Evolutionary conservation across 2,888 invertebrate species (phyloP).

Genomic region (Patella pellucida): DNA sequence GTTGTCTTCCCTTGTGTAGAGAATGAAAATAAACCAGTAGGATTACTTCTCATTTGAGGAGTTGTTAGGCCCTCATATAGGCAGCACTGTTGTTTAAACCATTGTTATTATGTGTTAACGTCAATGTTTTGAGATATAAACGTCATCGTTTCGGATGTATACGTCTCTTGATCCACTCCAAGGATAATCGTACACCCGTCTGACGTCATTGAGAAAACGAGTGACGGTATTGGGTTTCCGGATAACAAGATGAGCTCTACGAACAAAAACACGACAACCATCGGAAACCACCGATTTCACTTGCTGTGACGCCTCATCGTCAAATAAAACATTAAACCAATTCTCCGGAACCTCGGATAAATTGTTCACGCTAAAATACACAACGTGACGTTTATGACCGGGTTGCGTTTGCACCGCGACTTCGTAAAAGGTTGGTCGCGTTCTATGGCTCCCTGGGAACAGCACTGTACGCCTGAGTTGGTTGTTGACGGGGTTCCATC

Average conservation of each 20-base stretch:
- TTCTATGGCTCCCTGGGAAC: neutral
- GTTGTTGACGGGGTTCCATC: conserved; percentile 12
- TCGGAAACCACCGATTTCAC: neutral
- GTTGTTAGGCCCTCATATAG: no score
- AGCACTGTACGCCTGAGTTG: conserved; percentile 12
- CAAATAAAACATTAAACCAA: conserved; percentile 21
- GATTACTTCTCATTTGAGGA: no score
- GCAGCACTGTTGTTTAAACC: no score
- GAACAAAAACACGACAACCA: neutral
- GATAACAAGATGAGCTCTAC: neutral
- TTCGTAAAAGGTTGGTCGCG: conserved; percentile 38
- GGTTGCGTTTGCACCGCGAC: conserved; percentile 44
- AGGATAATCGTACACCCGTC: no score
- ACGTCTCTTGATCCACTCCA: no score
- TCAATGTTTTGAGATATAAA: no score
- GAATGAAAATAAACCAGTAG: no score
- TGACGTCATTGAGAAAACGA: no score
- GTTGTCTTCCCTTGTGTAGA: no score
- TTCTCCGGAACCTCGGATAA: conserved; percentile 16
- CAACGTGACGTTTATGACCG: conserved; percentile 39
- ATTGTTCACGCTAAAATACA: conserved; percentile 37
- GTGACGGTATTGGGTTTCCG: no score
- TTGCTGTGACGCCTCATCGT: neutral
- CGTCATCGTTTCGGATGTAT: no score
- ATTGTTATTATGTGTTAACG: no score